These are phyloP conservation scores for Brenthis ino DNA, from an alignment of 2,888 invertebrate species.

Conservation along the genomic window DNA sequence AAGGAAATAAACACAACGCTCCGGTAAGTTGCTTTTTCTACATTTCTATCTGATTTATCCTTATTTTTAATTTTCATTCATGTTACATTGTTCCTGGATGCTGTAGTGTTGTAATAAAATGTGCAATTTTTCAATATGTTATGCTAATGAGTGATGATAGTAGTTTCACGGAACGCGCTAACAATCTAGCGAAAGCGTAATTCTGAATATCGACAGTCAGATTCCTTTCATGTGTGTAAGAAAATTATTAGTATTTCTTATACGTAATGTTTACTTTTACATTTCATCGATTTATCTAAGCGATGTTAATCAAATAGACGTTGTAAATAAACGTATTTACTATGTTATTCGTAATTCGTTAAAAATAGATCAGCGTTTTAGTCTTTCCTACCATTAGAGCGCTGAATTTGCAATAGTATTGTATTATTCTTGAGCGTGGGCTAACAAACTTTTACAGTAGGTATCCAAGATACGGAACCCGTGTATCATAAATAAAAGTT, in stretches of 20 bases:
- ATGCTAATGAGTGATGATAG: constrained; percentile 46
- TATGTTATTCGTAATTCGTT: constrained; percentile 18
- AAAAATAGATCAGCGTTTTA: constrained; percentile 24
- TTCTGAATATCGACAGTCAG: constrained; percentile 37
- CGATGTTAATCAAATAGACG: no score
- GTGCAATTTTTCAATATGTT: constrained; percentile 45
- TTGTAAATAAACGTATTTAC: no score
- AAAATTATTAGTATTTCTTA: constrained; percentile 5
- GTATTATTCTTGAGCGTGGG: no score
- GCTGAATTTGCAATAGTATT: constrained; percentile 7
- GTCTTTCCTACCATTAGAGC: background rate
- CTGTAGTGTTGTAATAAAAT: constrained; percentile 36
- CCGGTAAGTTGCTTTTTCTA: constrained; percentile 62
- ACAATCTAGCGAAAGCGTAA: constrained; percentile 60
- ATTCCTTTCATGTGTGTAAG: constrained; percentile 25
- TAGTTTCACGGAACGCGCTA: constrained; percentile 44
- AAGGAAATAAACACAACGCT: constrained; percentile 72
- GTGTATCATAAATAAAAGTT: background rate
- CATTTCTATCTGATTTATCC: constrained; percentile 35
- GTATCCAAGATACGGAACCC: background rate
- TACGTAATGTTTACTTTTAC: background rate
- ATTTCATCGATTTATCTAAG: background rate
- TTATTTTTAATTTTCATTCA: constrained; percentile 24
- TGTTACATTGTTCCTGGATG: constrained; percentile 38
- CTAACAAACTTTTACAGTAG: no score